Conservation (phyloP, 1,140 invertebrate genomes). For the Leptinotarsa undecemlineata region DNA sequence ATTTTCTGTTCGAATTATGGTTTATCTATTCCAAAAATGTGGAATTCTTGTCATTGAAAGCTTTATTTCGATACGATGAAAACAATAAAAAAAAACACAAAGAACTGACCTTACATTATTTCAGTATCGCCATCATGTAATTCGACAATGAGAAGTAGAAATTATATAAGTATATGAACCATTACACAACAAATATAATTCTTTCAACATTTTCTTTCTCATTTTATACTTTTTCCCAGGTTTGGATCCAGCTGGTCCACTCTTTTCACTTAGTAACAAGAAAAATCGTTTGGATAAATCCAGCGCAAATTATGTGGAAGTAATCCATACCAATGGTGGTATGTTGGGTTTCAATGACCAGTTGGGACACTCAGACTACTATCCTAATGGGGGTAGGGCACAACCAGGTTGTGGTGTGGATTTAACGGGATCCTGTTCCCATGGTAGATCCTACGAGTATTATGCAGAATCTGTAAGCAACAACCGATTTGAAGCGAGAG, state of each 20-base stretch:
- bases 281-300: conserved; percentile 62
- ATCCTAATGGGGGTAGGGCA: conserved; percentile 66
- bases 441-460: conserved; percentile 62
- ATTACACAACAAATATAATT: too few relatives aligned
- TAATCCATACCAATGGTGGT: conserved; percentile 67
- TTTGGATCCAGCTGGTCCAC: conserved; percentile 62
- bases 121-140: too few relatives aligned
- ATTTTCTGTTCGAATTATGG: too few relatives aligned
- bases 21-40: too few relatives aligned
- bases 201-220: too few relatives aligned
- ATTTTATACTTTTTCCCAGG: conserved; percentile 46
- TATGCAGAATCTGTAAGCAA: conserved; percentile 49
- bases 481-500: conserved; percentile 54
- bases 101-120: too few relatives aligned
- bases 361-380: conserved; percentile 72
- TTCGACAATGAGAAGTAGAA: too few relatives aligned
- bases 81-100: too few relatives aligned
- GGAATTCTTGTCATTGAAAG: too few relatives aligned
- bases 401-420: conserved; percentile 70
- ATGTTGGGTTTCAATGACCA: conserved; percentile 63
- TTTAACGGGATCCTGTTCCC: conserved; percentile 58
- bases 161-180: too few relatives aligned
- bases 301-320: conserved; percentile 66
- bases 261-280: conserved; percentile 56
- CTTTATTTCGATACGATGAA: too few relatives aligned